Conservation (phyloP, 2,113 vertebrate species). For the Pygoscelis adeliae region DNA sequence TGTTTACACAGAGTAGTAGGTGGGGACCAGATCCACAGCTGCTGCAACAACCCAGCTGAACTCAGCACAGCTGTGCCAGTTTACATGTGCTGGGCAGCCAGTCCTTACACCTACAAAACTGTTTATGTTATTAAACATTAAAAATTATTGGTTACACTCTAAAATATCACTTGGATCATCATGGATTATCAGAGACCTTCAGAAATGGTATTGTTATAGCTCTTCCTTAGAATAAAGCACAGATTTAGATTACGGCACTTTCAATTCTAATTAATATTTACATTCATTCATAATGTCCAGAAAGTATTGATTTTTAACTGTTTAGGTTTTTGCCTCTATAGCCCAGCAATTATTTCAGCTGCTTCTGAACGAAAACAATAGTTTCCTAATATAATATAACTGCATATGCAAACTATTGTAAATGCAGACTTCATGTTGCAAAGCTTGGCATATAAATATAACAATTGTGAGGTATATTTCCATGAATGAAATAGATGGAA, state of each 20-base stretch:
- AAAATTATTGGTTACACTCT: not conserved
- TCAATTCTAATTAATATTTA: not conserved
- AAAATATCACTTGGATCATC: not conserved
- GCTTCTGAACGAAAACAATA: not conserved
- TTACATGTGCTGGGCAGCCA: accelerated
- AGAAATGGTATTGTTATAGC: not conserved
- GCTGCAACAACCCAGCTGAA: not conserved
- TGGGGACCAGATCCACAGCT: not conserved
- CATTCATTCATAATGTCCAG: not conserved
- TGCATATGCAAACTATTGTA: not conserved
- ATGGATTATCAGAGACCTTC: not conserved
- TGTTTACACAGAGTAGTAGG: not conserved
- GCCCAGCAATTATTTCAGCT: not conserved
- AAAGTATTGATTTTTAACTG: not conserved
- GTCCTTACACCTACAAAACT: not conserved
- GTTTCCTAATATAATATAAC: not conserved
- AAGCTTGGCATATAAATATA: not conserved
- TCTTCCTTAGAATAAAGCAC: not conserved
- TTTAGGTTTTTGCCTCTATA: not conserved
- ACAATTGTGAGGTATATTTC: not conserved
- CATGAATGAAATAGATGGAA: not conserved
- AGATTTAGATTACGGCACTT: not conserved
- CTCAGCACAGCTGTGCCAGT: not conserved
- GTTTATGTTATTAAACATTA: not conserved
- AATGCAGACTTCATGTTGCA: not conserved